These are phyloP conservation scores for Aleadryas rufinucha DNA, from an alignment of 2,113 vertebrate genomes.

Conservation along the genomic window DNA sequence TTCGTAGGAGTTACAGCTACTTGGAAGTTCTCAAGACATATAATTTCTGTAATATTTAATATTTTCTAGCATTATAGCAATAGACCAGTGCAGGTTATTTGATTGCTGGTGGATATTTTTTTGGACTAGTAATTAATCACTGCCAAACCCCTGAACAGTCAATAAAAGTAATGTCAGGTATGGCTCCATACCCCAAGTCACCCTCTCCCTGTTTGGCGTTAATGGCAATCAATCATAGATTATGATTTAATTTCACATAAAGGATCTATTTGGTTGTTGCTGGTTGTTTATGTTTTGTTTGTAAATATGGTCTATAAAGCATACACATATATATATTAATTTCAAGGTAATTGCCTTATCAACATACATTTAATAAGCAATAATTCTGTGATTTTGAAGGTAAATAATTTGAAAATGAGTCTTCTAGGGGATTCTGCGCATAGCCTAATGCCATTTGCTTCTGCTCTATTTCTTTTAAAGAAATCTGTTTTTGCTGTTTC, in stretches of 20 bases:
- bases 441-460: not conserved
- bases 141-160: not conserved
- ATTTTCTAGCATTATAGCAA: not conserved
- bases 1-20: not conserved
- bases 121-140: not conserved
- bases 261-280: not conserved
- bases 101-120: not conserved
- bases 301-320: not conserved
- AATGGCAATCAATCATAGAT: not conserved
- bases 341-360: not conserved
- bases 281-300: not conserved
- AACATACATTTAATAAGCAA: not conserved
- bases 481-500: not conserved
- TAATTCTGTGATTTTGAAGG: not conserved
- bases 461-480: not conserved
- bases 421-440: not conserved
- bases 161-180: not conserved
- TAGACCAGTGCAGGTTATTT: not conserved
- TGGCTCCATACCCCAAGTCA: not conserved
- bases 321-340: not conserved
- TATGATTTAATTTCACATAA: not conserved
- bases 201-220: not conserved
- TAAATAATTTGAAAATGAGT: not conserved
- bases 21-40: not conserved
- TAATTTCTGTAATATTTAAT: not conserved